Base-by-base conservation (phyloP, 2,888 invertebrate species). In the Chamaedrilus cognettii region DNA sequence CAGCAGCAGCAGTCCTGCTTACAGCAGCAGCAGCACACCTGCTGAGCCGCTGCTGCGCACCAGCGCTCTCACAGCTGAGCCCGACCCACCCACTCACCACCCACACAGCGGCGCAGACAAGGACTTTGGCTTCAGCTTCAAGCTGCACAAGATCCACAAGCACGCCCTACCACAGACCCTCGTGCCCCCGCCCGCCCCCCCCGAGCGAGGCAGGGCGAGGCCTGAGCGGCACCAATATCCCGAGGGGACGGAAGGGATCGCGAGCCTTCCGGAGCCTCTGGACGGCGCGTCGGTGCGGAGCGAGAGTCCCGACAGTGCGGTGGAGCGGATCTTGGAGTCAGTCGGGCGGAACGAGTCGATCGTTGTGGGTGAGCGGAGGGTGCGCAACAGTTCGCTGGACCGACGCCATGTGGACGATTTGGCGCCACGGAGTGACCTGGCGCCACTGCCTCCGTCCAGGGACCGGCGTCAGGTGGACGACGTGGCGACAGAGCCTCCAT, bases 301-400 rank as follows among this genome's bases (percentile, higher is more conserved):
- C 52, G 62, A 62, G 26, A 62, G 62, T 62, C 62, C 62, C 3
- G 62, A 62, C 23, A 62, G 50, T 26, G 3, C 51, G 50, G 51
- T 62, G 15, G 62, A 62, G 32, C 19, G 52, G 30, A 62, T 62
- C 2, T 34, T 62, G 50, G 62, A 62, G 26, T 11, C n/a, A 4
- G 30, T 51, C 49, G 60, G 42, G 2, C 32, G 7, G 19, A 33
- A 62, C 31, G 32, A 23, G 5, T 30, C 31, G 1, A 19, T 51
- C 2, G 31, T 51, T 15, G 32, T 19, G 1, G 62, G 51, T 4
- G 19, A 42, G 11, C 11, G 42, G 42, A 42, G 11, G 19, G 42
- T 42, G 11, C 42, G 42, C 11, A 42, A 42, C 19, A 15, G 11
- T 42, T 42, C 42, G 19, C 19, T 42, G 42, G 42, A 42, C 19